Base-by-base conservation (phyloP, 2,113 vertebrate genomes). In the Ciconia boyciana region DNA sequence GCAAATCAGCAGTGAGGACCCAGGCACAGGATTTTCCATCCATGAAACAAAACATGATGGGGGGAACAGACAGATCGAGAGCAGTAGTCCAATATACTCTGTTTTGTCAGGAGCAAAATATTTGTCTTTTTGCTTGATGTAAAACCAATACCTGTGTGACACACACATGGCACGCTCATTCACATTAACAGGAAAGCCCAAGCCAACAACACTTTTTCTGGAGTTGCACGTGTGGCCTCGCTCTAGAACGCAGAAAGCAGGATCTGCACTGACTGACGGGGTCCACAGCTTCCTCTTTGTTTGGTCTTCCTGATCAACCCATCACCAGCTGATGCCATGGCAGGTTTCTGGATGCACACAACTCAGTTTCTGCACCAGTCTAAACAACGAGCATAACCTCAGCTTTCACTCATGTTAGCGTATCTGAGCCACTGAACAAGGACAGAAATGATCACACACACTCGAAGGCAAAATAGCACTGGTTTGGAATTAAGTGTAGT, bases 191-290 rank as follows among this genome's bases (percentile, higher is more conserved):
- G 46, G 48, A 87, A 89, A 83, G 16, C 34, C 58, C 26, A 72
- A 62, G 34, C 13, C 34, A 72, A 52, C 14, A 41, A 5, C 15
- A 15, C 1, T 25, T 83, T 11, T 70, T 79, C 48, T 61, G 55
- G 49, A 74, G 58, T 7, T 64, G 13, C 24, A 11, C 0, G 0
- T 32, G 32, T 51, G n/a, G 29, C 52, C 28, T 78, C 6, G 2
- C 60, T 21, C 22, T 78, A 32, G 51, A 88, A 74, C 9, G 2
- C 34, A 80, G 60, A 55, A 83, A 69, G 70, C 14, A 41, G 58
- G 54, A 64, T 65, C 48, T 72, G 44, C 0, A 0, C 21, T 76
- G 34, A 48, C 18, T 49, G 8, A 10, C 3, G 13, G 11, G 5
- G 8, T 43, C 65, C 39, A 68, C 21, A 66, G 19, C n/a, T 92